A percentile compares a stretch with the other conserved stretches of the same genome.
Evolutionary conservation across 2,888 invertebrate genomes (phyloP).

Genomic region (Nomada hirtipes): DNA sequence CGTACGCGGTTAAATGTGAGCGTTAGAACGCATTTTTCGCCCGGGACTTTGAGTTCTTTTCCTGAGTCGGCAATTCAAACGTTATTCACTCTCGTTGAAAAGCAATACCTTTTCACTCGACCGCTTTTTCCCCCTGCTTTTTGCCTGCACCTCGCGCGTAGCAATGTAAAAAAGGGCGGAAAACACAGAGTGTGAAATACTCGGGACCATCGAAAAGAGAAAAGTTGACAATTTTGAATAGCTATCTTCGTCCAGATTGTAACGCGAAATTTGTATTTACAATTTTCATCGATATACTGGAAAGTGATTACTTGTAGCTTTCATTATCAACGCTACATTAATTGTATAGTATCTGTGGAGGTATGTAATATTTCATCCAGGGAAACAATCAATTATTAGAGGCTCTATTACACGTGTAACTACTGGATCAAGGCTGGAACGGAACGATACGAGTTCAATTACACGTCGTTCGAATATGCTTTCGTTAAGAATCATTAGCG

Average conservation of each 20-base stretch:
- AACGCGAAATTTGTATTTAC: neutral
- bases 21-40: slow-evolving; percentile 4
- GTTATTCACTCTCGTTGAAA: slow-evolving; percentile 44
- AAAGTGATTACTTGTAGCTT: too few species aligned
- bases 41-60: neutral
- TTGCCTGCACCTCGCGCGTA: slow-evolving; percentile 12
- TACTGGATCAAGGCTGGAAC: too few species aligned
- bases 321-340: too few species aligned
- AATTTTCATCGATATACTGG: neutral
- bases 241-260: neutral
- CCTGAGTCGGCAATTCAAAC: slow-evolving; percentile 37
- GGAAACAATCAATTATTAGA: neutral
- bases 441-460: neutral
- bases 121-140: slow-evolving; percentile 13
- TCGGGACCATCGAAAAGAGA: neutral
- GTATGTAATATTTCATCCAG: too few species aligned
- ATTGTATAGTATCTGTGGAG: too few species aligned
- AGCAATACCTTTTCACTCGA: slow-evolving; percentile 41
- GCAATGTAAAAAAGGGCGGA: slow-evolving; percentile 26
- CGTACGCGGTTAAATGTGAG: slow-evolving; percentile 9
- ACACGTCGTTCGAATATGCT: neutral
- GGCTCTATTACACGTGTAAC: neutral
- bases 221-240: neutral
- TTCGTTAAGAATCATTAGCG: neutral
- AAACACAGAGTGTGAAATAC: slow-evolving; percentile 28